Conservation (phyloP, 2,797 vertebrate genomes). For the Vespertilio murinus region DNA sequence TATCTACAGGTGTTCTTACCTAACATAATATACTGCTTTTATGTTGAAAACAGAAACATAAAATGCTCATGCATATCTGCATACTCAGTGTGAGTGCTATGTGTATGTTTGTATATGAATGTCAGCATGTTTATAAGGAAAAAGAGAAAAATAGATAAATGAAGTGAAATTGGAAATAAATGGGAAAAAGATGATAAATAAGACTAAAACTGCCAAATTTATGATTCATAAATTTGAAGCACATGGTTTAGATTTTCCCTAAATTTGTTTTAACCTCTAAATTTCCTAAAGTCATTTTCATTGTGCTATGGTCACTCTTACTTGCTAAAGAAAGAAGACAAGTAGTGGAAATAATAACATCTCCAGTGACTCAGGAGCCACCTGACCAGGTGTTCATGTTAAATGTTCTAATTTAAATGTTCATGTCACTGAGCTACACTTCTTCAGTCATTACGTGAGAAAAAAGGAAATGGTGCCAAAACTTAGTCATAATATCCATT, state of each 20-base stretch:
- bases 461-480: not conserved
- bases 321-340: not conserved
- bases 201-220: not conserved
- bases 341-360: not conserved
- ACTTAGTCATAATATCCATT: slow-evolving; percentile 14
- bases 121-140: not conserved
- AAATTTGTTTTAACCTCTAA: not conserved
- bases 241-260: not conserved
- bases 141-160: not conserved
- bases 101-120: too few relatives aligned
- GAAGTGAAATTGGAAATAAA: not conserved
- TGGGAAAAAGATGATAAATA: not conserved
- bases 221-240: not conserved
- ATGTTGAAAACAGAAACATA: not conserved
- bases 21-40: not conserved
- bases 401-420: not conserved
- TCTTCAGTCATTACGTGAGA: not conserved
- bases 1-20: not conserved
- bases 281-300: not conserved
- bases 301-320: not conserved
- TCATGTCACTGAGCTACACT: not conserved
- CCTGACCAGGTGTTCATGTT: not conserved
- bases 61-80: not conserved
- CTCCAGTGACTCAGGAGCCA: not conserved
- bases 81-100: not conserved